These are phyloP conservation scores for Macrophya annulata DNA, from an alignment of 2,888 invertebrate species.

Conservation along the genomic window DNA sequence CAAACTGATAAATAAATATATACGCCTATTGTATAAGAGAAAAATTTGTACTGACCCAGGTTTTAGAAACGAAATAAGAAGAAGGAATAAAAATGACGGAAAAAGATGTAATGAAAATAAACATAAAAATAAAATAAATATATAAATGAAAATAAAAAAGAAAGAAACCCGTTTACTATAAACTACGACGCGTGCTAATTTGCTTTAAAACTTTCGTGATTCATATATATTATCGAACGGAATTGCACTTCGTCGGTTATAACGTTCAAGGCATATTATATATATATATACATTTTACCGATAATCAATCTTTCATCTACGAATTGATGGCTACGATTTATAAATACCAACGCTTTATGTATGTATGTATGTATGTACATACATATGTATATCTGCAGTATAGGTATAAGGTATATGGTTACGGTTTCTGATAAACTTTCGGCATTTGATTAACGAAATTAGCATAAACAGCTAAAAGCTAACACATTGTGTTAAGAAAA, in stretches of 20 bases:
- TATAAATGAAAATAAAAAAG: background rate
- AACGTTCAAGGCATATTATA: too few relatives aligned
- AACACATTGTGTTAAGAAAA: background rate
- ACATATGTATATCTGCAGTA: too few relatives aligned
- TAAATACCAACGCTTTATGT: too few relatives aligned
- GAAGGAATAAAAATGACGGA: background rate
- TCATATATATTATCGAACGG: background rate
- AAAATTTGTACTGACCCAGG: conserved; percentile 34
- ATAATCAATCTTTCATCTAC: background rate
- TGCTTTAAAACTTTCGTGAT: background rate
- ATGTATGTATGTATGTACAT: too few relatives aligned
- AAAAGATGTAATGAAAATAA: background rate
- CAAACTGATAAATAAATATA: conserved; percentile 7
- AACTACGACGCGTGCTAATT: conserved; percentile 19
- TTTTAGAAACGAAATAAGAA: background rate
- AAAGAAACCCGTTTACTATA: conserved; percentile 28
- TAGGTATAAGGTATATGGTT: too few relatives aligned
- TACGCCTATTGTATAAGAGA: background rate
- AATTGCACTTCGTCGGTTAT: background rate
- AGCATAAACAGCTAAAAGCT: background rate
- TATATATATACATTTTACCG: too few relatives aligned
- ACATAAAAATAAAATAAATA: background rate
- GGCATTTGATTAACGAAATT: background rate
- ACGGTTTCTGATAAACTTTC: background rate
- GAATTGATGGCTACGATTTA: background rate